phyloP scores from a whole-genome alignment of 2,888 invertebrate genomes.

The Lapara coniferarum region DNA sequence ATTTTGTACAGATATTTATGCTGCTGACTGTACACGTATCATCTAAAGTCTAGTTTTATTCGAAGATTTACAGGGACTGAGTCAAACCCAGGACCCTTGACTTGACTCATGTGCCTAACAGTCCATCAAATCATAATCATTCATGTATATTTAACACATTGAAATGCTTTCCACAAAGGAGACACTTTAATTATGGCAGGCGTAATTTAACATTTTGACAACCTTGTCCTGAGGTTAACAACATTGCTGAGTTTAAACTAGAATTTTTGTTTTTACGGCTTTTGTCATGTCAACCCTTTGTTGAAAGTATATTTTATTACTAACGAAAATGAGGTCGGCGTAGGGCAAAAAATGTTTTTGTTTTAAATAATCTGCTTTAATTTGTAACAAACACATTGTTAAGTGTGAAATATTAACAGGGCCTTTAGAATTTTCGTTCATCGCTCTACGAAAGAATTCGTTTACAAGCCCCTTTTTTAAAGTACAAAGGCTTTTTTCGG shows the following conservation, averaged over 20 bases:
- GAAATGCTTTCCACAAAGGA: background rate
- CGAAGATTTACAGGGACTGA: too few relatives aligned
- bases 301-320: conserved; percentile 22
- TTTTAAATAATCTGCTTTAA: conserved; percentile 24
- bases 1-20: too few relatives aligned
- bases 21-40: too few relatives aligned
- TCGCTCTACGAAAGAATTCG: conserved; percentile 12
- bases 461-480: conserved; percentile 14
- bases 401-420: conserved; percentile 22
- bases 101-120: background rate
- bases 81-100: too few relatives aligned
- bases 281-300: conserved; percentile 23
- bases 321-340: conserved; percentile 9
- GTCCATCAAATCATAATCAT: background rate
- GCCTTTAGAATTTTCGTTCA: conserved; percentile 14
- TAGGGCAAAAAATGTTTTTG: conserved; percentile 17
- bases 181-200: background rate
- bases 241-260: conserved; percentile 19
- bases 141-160: background rate
- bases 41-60: too few relatives aligned
- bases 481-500: background rate
- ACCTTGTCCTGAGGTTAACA: conserved; percentile 10
- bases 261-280: conserved; percentile 15
- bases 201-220: conserved; percentile 14
- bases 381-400: conserved; percentile 25